These are phyloP conservation scores for Meiosimyza decipiens DNA, from an alignment of 2,888 invertebrate species.

Conservation along the genomic window DNA sequence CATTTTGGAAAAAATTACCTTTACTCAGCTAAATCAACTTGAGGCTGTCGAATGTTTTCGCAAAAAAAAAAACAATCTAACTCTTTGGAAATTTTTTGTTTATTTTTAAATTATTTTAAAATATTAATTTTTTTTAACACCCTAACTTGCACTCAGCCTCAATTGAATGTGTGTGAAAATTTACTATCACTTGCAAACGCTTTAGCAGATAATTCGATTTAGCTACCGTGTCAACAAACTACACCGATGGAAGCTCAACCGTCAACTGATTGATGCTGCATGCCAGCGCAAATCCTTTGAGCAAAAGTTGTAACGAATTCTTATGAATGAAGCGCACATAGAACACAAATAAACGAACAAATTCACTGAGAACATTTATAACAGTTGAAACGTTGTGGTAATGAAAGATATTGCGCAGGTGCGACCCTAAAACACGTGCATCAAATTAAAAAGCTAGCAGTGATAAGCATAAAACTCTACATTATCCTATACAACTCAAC, in stretches of 20 bases:
- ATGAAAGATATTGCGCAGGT: too few relatives aligned
- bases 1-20: too few relatives aligned
- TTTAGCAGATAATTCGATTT: conserved; percentile 6
- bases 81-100: too few relatives aligned
- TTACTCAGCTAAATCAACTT: too few relatives aligned
- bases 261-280: conserved; percentile 36
- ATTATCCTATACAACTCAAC: not conserved
- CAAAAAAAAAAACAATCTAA: too few relatives aligned
- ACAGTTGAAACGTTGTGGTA: too few relatives aligned
- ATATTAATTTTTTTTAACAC: too few relatives aligned
- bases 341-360: too few relatives aligned
- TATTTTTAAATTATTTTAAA: too few relatives aligned
- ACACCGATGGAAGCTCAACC: conserved; percentile 39
- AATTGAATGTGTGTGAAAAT: not conserved
- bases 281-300: not conserved
- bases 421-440: not conserved
- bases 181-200: conserved; percentile 7
- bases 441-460: not conserved
- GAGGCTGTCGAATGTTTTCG: too few relatives aligned
- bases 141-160: too few relatives aligned
- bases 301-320: not conserved
- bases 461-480: conserved; percentile 13
- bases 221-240: conserved; percentile 32
- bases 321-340: conserved; percentile 42
- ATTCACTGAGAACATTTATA: too few relatives aligned